phyloP scores from a whole-genome alignment of 2,888 invertebrate species.

The Sericinus montela region DNA sequence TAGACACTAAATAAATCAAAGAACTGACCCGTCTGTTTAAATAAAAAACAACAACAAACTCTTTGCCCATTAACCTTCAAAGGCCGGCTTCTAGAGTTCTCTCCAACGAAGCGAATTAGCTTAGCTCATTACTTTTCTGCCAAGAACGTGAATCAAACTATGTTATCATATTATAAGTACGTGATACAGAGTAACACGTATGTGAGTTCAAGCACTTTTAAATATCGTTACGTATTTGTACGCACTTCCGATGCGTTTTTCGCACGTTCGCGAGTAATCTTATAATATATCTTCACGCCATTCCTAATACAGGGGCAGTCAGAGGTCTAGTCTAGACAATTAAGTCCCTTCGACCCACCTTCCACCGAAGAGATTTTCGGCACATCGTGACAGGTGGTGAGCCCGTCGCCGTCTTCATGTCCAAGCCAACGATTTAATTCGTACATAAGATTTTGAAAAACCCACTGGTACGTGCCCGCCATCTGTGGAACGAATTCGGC shows the following conservation, averaged over 20 bases:
- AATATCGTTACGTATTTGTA: not conserved
- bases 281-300: too few relatives aligned
- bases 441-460: too few relatives aligned
- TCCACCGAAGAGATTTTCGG: too few relatives aligned
- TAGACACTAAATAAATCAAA: not conserved
- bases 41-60: constrained; percentile 29
- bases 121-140: constrained; percentile 43
- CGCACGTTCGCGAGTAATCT: too few relatives aligned
- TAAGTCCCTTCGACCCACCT: too few relatives aligned
- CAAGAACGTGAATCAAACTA: constrained; percentile 23
- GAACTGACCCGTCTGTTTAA: constrained; percentile 18
- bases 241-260: not conserved
- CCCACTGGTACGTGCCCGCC: too few relatives aligned
- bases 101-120: constrained; percentile 39
- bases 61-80: constrained; percentile 54
- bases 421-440: too few relatives aligned
- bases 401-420: too few relatives aligned
- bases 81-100: constrained; percentile 63
- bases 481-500: too few relatives aligned
- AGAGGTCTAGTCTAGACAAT: too few relatives aligned
- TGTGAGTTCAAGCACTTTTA: constrained; percentile 3
- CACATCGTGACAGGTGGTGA: too few relatives aligned
- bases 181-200: constrained; percentile 7
- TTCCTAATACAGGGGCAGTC: too few relatives aligned
- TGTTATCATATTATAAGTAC: constrained; percentile 11